Conservation (phyloP, 2,113 vertebrate genomes). For the Maccullochella peelii region DNA sequence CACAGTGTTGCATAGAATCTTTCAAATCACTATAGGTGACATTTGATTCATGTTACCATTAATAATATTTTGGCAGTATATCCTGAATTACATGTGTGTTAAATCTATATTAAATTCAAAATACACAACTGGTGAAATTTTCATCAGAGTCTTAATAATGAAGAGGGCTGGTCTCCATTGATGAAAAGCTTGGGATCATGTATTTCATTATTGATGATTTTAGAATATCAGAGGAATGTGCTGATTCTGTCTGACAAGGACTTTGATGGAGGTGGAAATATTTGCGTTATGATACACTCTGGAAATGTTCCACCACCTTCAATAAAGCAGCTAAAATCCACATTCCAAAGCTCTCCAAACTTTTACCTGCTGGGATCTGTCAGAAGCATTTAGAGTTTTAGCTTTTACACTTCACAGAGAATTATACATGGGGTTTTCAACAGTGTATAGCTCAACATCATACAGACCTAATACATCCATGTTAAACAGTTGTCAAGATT, state of each 20-base stretch:
- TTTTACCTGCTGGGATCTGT: constrained; percentile 85
- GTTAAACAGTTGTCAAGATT: constrained; percentile 85
- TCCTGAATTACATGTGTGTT: not conserved
- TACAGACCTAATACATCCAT: constrained; percentile 75
- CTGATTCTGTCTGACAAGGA: constrained; percentile 32
- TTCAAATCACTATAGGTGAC: not conserved
- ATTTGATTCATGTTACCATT: not conserved
- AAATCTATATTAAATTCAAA: constrained; percentile 15
- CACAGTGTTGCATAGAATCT: not conserved
- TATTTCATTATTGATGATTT: constrained; percentile 65
- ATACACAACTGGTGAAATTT: not conserved
- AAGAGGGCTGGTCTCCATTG: constrained; percentile 34
- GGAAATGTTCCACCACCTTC: constrained; percentile 73
- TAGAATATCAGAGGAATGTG: constrained; percentile 41
- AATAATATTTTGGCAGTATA: not conserved
- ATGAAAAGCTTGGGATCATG: constrained; percentile 31
- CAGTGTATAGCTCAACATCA: constrained; percentile 75
- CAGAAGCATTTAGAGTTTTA: constrained; percentile 80
- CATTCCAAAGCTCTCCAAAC: constrained; percentile 77
- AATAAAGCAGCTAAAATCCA: constrained; percentile 75
- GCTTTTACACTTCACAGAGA: constrained; percentile 82
- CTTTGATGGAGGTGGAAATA: constrained; percentile 55
- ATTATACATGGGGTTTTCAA: constrained; percentile 81
- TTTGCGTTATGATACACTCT: constrained; percentile 62
- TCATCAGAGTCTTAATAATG: constrained; percentile 31